Evolutionary conservation across 2,888 invertebrate genomes (phyloP), one percentile per base, ranked within the genome.

Genomic region (Thelaira solivaga): DNA sequence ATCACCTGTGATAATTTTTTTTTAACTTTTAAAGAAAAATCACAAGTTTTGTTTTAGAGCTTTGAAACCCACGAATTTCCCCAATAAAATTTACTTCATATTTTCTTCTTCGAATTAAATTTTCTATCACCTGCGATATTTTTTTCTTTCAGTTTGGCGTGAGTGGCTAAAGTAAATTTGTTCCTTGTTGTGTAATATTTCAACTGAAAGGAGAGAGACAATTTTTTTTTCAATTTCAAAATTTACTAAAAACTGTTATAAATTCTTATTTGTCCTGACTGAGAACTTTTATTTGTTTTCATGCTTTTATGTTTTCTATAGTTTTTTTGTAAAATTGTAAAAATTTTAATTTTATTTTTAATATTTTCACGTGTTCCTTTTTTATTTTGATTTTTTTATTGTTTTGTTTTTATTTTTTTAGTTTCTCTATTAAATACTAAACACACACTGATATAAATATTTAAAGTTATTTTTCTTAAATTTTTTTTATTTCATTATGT

Each of bases 401-500:
- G 7, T 55, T 10, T 41, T 55, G 8, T 4, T 47, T 36, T 22
- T n/a, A n/a, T n/a, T n/a, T n/a, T n/a, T 72, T 20, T 22, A 4
- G n/a, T 61, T 67, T 43, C 18, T 39, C 16, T 59, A n/a, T 68
- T 59, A 45, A 55, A 59, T 62, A 47, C 26, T 76, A 65, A 68
- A 78, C 64, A 78, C n/a, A n/a, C 69, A 78, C 39, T 53, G 53
- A 78, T 65, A 78, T 64, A 68, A 68, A 74, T 65, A 34, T 34
- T 73, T 68, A 1, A 78, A 64, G 20, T 72, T 13, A 36, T 18
- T 26, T 26, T 26, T 16, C n/a, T n/a, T n/a, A n/a, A n/a, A n/a
- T n/a, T 59, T 26, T 36, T 11, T 65, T 39, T 22, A 4, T 24
- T 49, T 55, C 11, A 39, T 10, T 65, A 39, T 51, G n/a, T n/a